A percentile compares a stretch with the other conserved stretches of the same genome.
Conservation (phyloP, 2,113 vertebrate genomes). For the Xerus inauris region DNA sequence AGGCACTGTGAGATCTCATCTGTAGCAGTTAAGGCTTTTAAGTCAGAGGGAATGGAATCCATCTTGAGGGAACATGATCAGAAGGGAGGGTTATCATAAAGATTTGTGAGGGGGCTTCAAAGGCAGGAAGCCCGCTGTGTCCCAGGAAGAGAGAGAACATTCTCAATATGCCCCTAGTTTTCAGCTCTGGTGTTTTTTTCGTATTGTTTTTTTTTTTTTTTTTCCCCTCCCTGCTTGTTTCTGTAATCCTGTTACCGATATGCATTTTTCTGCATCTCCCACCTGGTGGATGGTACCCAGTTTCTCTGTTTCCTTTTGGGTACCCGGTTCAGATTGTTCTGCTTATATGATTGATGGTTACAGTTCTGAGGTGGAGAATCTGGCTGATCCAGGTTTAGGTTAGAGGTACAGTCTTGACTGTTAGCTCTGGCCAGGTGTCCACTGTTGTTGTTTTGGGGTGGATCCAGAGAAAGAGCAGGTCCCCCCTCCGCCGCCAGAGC, state of each 20-base stretch:
- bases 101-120: background rate
- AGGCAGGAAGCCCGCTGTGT: background rate
- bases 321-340: background rate
- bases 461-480: background rate
- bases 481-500: background rate
- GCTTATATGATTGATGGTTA: background rate
- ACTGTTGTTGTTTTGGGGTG: background rate
- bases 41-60: conserved; percentile 32
- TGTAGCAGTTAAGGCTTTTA: conserved; percentile 55
- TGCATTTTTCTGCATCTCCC: background rate
- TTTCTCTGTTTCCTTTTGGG: background rate
- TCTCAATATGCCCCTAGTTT: background rate
- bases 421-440: background rate
- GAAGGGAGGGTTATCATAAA: background rate
- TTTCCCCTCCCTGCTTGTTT: background rate
- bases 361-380: background rate
- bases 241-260: background rate
- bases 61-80: background rate
- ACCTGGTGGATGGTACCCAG: background rate
- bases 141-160: background rate
- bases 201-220: no score
- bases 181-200: no score
- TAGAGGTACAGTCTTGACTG: background rate
- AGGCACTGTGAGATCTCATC: conserved; percentile 65
- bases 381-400: background rate